These are phyloP conservation scores for Stegastes partitus DNA, from an alignment of 2,113 vertebrate species.

Conservation along the genomic window DNA sequence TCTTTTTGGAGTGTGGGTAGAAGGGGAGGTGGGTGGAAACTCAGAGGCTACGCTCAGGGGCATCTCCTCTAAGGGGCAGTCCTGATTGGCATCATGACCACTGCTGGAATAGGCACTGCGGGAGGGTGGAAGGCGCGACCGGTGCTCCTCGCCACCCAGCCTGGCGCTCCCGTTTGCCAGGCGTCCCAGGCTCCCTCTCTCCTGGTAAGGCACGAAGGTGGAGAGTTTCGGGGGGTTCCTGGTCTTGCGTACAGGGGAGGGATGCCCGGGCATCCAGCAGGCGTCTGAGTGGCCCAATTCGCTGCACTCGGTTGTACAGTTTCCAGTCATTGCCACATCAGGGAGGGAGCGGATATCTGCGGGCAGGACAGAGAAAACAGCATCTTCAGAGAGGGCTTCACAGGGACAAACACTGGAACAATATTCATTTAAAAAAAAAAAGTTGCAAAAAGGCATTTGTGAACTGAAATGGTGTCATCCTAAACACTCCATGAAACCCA, in stretches of 20 bases:
- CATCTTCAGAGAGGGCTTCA: constrained; percentile 50
- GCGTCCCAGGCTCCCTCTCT: constrained; percentile 97
- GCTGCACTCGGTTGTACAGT: constrained; percentile 97
- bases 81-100: constrained; percentile 95
- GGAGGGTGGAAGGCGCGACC: constrained; percentile 94
- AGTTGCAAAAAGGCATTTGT: constrained; percentile 61
- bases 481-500: constrained; percentile 69
- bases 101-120: constrained; percentile 99
- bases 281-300: constrained; percentile 98
- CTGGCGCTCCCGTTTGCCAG: constrained; percentile 95
- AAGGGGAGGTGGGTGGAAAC: constrained; percentile 92
- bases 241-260: constrained; percentile 94
- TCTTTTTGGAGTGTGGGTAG: constrained; percentile 94
- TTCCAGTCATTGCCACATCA: constrained; percentile 99
- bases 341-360: constrained; percentile 97
- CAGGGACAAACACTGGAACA: constrained; percentile 24
- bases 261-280: constrained; percentile 99
- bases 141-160: constrained; percentile 92
- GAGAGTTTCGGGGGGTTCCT: constrained; percentile 99
- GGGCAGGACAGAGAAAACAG: constrained; percentile 41
- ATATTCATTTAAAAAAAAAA: constrained; percentile 25
- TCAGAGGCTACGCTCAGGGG: constrained; percentile 97
- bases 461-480: constrained; percentile 75
- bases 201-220: constrained; percentile 99
- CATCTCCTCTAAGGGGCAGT: constrained; percentile 98